Evolutionary conservation across 2,797 vertebrate species (phyloP).

Genomic region (Phrynocephalus guinanensis): DNA sequence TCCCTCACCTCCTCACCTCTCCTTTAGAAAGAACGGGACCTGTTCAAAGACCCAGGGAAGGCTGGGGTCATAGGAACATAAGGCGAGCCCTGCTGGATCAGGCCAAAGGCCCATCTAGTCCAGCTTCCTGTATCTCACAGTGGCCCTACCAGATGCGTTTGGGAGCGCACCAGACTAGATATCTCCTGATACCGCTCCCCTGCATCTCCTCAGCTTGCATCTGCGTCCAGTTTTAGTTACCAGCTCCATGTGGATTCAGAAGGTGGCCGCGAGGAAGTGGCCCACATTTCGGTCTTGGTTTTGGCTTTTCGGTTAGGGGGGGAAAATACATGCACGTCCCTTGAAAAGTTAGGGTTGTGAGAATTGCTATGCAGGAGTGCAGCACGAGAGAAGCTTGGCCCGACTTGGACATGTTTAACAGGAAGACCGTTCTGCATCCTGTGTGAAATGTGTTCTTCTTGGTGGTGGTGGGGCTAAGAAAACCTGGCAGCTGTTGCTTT

Average conservation of each 20-base stretch:
- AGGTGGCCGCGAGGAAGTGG: background rate
- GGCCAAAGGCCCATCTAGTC: too few relatives aligned
- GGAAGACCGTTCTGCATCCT: background rate
- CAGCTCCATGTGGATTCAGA: background rate
- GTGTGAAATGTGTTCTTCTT: too few relatives aligned
- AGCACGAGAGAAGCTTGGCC: background rate
- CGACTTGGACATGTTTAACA: background rate
- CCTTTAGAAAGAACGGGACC: conserved; percentile 14
- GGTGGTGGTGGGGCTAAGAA: background rate
- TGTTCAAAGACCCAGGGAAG: background rate
- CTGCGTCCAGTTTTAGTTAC: background rate
- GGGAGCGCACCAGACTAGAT: too few relatives aligned
- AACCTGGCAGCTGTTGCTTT: background rate
- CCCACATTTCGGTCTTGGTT: background rate
- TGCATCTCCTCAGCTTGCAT: too few relatives aligned
- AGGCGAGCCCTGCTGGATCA: too few relatives aligned
- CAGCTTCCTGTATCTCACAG: too few relatives aligned
- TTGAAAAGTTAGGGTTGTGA: background rate
- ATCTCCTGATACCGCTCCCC: too few relatives aligned
- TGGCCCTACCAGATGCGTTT: too few relatives aligned
- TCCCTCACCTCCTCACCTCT: conserved; percentile 19
- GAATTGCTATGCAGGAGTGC: background rate
- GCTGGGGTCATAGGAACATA: background rate
- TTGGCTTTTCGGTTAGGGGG: background rate
- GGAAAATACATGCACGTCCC: background rate